Evolutionary conservation across 2,888 invertebrate genomes (phyloP).

Genomic region (Branchipolynoe longqiensis): DNA sequence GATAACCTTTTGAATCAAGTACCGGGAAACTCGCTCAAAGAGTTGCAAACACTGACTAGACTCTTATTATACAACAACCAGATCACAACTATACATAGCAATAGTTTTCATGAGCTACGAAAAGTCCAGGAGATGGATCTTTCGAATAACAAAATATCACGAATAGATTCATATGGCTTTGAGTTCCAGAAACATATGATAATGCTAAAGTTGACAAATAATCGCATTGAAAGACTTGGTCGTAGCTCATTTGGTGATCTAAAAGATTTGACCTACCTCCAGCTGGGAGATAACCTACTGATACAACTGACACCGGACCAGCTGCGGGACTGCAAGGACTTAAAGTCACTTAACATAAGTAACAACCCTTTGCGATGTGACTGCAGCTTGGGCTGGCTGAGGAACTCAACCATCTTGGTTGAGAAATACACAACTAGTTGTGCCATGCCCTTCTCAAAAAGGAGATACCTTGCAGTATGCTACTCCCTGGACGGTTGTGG

Average conservation of each 20-base stretch:
- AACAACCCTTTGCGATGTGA: conserved; percentile 49
- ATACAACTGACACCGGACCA: background rate
- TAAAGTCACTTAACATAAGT: conserved; percentile 45
- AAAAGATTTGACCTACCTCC: conserved; percentile 10
- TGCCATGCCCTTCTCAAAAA: background rate
- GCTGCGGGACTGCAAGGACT: conserved; percentile 15
- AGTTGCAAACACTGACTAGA: conserved; percentile 6
- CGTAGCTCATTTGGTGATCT: conserved; percentile 20
- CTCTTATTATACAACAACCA: conserved; percentile 39
- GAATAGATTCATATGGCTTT: conserved; percentile 39
- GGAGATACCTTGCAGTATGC: conserved; percentile 41
- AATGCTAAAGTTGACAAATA: conserved; percentile 34
- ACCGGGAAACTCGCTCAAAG: conserved; percentile 21
- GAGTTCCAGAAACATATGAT: conserved; percentile 45
- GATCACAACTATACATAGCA: conserved; percentile 10
- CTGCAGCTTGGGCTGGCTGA: conserved; percentile 55
- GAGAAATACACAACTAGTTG: conserved; percentile 44
- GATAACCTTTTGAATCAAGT: conserved; percentile 23
- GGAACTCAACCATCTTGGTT: conserved; percentile 15
- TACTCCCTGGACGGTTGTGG: conserved; percentile 45
- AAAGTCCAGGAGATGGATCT: conserved; percentile 54
- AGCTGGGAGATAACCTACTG: conserved; percentile 38
- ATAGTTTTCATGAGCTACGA: conserved; percentile 44
- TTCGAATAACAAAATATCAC: conserved; percentile 19
- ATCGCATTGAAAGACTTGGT: conserved; percentile 1